These are phyloP conservation scores for Pogonomyrmex barbatus DNA, from an alignment of 1,140 invertebrate species.

Conservation along the genomic window DNA sequence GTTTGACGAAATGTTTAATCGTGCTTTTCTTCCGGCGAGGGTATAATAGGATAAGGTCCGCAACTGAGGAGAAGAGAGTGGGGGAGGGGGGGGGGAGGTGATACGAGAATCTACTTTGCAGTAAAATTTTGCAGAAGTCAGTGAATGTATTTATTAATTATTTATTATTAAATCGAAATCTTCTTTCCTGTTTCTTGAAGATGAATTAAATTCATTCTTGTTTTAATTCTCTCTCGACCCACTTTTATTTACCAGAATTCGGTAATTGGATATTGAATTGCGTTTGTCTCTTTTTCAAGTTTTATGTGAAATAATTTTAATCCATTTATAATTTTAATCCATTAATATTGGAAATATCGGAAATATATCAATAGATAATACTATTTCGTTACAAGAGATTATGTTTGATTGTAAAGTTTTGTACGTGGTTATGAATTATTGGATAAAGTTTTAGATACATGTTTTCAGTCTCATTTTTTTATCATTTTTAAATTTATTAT, in stretches of 20 bases:
- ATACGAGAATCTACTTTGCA: not conserved
- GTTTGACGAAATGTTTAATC: not conserved
- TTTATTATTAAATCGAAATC: not conserved
- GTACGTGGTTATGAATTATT: not conserved
- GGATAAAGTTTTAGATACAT: not conserved
- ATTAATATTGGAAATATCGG: not conserved
- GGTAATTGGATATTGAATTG: not conserved
- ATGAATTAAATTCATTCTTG: not conserved
- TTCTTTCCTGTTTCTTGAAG: not conserved
- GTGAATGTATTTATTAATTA: conserved; percentile 20
- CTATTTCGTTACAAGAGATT: not conserved
- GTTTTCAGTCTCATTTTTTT: not conserved
- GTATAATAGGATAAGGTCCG: not conserved
- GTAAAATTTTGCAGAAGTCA: not conserved
- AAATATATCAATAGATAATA: not conserved
- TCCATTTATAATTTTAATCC: not conserved
- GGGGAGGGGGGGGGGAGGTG: not conserved
- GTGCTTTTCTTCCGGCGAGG: not conserved
- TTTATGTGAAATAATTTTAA: not conserved
- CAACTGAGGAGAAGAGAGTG: not conserved
- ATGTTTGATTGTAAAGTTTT: not conserved
- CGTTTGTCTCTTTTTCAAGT: not conserved
- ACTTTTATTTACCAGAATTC: not conserved
- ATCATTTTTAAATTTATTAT: not conserved
- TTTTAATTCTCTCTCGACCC: not conserved